Percentiles rank a stretch among this genome's conserved stretches.
Conservation (phyloP, 2,113 vertebrate species). For the Pogona vitticeps region DNA sequence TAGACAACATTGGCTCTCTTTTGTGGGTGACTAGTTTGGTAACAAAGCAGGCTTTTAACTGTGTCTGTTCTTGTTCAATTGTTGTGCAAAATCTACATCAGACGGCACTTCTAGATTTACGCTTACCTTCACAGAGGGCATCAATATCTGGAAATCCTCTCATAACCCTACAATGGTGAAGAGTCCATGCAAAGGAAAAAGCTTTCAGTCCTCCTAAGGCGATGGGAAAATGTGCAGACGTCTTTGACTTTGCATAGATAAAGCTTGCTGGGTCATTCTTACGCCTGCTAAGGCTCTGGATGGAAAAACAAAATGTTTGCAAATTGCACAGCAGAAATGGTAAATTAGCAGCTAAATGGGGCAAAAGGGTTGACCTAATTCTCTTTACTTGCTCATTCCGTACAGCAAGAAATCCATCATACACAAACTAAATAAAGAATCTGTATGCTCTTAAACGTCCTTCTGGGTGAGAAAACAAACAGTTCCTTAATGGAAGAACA, state of each 20-base stretch:
- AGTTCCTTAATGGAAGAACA: conserved; percentile 36
- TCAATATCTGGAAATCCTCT: background rate
- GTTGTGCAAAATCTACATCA: background rate
- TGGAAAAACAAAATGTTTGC: background rate
- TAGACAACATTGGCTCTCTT: background rate
- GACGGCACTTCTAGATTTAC: background rate
- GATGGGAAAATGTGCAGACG: background rate
- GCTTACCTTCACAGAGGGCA: background rate
- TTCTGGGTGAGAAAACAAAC: background rate
- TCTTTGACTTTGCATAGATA: conserved; percentile 14
- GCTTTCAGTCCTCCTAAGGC: background rate
- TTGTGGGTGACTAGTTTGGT: background rate
- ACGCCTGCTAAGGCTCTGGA: background rate
- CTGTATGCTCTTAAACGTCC: background rate
- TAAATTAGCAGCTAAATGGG: background rate
- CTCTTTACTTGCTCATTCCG: background rate
- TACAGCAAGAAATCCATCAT: background rate
- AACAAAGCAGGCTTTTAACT: background rate
- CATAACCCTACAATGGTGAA: background rate
- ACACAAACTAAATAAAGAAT: background rate
- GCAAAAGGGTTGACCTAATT: background rate
- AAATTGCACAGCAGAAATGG: background rate
- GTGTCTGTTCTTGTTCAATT: background rate
- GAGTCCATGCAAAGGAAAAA: background rate
- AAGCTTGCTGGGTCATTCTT: background rate